Conservation (phyloP, 2,113 vertebrate genomes). For the Lasiurus cinereus region DNA sequence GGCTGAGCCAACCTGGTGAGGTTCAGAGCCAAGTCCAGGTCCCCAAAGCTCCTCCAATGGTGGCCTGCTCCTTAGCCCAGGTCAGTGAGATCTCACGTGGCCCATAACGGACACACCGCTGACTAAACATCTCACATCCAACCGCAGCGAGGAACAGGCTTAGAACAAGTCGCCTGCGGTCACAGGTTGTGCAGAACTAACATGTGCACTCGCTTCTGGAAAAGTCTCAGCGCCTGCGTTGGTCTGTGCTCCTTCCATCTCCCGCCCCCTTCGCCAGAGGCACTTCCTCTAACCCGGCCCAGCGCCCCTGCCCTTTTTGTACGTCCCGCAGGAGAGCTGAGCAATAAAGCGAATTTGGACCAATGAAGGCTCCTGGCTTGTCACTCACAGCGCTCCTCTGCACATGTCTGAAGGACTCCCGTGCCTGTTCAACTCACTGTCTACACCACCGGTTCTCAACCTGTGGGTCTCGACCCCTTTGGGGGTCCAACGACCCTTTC, state of each 20-base stretch:
- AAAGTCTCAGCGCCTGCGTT: background rate
- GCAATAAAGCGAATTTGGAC: constrained; percentile 64
- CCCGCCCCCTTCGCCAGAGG: background rate
- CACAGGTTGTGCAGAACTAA: background rate
- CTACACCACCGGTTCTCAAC: too few relatives aligned
- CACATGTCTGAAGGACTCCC: background rate
- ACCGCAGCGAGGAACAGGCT: background rate
- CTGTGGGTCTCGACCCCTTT: too few relatives aligned
- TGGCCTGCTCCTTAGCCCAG: constrained; percentile 46
- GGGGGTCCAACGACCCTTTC: too few relatives aligned
- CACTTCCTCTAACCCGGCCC: background rate
- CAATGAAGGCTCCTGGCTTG: background rate
- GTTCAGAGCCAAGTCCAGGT: background rate
- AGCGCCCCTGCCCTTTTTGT: background rate
- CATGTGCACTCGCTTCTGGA: background rate
- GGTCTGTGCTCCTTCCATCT: background rate
- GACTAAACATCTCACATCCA: background rate
- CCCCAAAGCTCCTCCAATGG: background rate
- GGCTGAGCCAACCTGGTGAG: background rate
- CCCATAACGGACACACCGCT: background rate
- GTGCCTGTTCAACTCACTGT: background rate
- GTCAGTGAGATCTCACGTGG: background rate
- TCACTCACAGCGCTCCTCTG: background rate
- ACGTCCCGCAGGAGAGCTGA: background rate
- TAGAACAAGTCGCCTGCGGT: background rate